Evolutionary conservation across 2,797 vertebrate genomes (phyloP).

Genomic region (Pagetopsis macropterus): DNA sequence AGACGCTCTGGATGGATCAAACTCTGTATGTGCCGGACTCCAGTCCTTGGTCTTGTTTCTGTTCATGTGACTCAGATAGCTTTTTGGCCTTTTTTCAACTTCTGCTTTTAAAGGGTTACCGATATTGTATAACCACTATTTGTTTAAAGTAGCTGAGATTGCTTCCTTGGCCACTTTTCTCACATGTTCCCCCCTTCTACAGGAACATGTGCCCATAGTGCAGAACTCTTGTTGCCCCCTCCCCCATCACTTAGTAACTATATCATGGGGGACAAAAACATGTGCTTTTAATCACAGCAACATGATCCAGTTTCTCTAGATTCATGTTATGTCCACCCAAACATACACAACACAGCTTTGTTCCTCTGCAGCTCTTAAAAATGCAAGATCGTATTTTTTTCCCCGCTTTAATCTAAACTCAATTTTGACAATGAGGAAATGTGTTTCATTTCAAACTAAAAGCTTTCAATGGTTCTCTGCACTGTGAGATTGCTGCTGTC

Average conservation of each 20-base stretch:
- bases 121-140: neutral
- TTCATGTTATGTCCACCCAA: conserved; percentile 52
- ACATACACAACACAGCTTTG: conserved; percentile 26
- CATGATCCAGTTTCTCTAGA: conserved; percentile 62
- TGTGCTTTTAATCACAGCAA: conserved; percentile 74
- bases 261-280: conserved; percentile 65
- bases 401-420: conserved; percentile 8
- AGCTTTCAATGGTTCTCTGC: conserved; percentile 22
- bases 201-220: conserved; percentile 36
- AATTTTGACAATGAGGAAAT: conserved; percentile 15
- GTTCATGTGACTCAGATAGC: neutral
- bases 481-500: conserved; percentile 26
- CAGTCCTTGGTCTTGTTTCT: neutral
- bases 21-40: conserved; percentile 4
- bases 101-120: conserved; percentile 7
- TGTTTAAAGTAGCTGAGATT: conserved; percentile 15
- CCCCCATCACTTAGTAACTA: conserved; percentile 48
- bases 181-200: conserved; percentile 23
- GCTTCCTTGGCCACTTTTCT: conserved; percentile 13
- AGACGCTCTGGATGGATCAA: conserved; percentile 3
- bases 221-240: conserved; percentile 36
- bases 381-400: conserved; percentile 5
- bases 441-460: conserved; percentile 27
- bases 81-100: neutral
- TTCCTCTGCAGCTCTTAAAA: conserved; percentile 31